Evolutionary conservation across 2,888 invertebrate species (phyloP), one percentile per base, ranked within the genome.

Genomic region (Sepiola atlantica): DNA sequence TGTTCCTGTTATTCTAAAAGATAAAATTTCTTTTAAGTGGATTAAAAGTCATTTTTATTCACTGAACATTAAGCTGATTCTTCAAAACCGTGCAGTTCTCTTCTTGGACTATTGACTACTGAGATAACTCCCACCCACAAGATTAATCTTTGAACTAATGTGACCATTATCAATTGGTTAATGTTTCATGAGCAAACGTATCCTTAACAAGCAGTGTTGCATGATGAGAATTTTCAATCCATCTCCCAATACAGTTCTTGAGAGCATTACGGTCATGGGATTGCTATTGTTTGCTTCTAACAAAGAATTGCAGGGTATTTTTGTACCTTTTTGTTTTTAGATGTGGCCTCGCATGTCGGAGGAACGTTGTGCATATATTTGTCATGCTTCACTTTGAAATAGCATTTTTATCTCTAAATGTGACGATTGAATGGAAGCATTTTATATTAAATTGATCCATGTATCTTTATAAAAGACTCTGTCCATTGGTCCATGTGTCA

Each of bases 31-130:
- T 16, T 10, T 24, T 28, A 12, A n/a, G n/a, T 77, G 77, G n/a
- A 77, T n/a, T 77, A 77, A 77, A 77, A 77, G 77, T 77, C 77
- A 77, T 77, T 77, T 77, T 77, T n/a, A n/a, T 77, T 77, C 77
- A 77, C 77, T 77, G 77, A 77, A 77, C 77, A 77, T 32, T 77
- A n/a, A 32, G 77, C 77, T 2, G 77, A 12, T 77, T n/a, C 77
- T 21, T 77, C n/a, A n/a, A n/a, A 77, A 77, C 32, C 12, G n/a
- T 77, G 14, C n/a, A 77, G n/a, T n/a, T 77, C 14, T 0, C 77
- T 77, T 77, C 77, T 77, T n/a, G 77, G 28, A n/a, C 77, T 77
- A 28, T n/a, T 28, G 61, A n/a, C 77, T 77, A n/a, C 77, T 77
- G 77, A 77, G 77, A 12, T 12, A n/a, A n/a, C n/a, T 77, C 77